Base-by-base conservation (phyloP, 2,888 invertebrate genomes). In the Apoderus coryli region DNA sequence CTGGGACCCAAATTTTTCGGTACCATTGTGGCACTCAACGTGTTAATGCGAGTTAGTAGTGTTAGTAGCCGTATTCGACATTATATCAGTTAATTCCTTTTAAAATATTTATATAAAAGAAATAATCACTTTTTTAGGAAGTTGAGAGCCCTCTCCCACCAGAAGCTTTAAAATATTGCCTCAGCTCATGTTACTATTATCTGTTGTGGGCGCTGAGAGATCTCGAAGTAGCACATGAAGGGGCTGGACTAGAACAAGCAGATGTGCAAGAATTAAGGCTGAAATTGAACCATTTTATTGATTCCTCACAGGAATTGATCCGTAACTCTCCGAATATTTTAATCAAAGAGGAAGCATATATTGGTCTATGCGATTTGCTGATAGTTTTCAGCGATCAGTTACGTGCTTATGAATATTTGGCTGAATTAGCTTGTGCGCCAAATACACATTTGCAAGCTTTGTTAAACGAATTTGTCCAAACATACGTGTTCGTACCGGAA, bases 301-400 rank as follows among this genome's bases (percentile, higher is more conserved):
- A 69, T 41, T 67, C 72, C 32, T 75, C 82, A 50, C 71, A 75
- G 46, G 67, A 69, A 35, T 61, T 85, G 12, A 70, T 88, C 40
- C 64, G 69, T 10, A 64, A 65, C 37, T 71, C 77, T 16, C 69
- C 70, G n/a, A 69, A 69, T 34, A 67, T 70, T 25, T 62, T 68
- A 29, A 73, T 81, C 38, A 71, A 74, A 45, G 84, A 84, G 58
- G 79, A 84, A 61, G 89, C 95, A 0, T 98, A 89, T 61, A 76
- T 85, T 36, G 82, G 85, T n/a, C 73, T 96, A 31, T 96, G 96
- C 61, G 98, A 98, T 64, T 64, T 92, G 44, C 65, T 96, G 45
- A 78, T 98, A 10, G 72, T 90, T 44, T 96, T 95, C 65, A 46
- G 46, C 25, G 46, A 46, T 29, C 45, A 46, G 25, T 23, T 46